These are phyloP conservation scores for Prunella fulvescens DNA, from an alignment of 2,113 vertebrate species.

Conservation along the genomic window DNA sequence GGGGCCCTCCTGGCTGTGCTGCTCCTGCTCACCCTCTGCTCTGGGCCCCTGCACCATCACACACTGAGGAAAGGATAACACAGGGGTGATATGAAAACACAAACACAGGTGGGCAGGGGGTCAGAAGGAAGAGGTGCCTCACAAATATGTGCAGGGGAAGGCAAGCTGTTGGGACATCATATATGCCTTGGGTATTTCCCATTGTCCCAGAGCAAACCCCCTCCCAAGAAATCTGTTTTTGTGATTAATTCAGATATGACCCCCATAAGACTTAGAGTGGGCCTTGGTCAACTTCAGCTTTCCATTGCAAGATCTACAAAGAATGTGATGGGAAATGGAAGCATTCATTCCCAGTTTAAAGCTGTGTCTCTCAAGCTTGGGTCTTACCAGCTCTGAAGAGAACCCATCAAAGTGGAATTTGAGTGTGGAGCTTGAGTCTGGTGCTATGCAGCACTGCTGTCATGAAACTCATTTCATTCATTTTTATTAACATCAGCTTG, in stretches of 20 bases:
- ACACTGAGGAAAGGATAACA: background rate
- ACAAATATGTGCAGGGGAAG: background rate
- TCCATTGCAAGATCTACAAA: background rate
- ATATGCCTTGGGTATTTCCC: background rate
- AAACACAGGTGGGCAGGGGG: background rate
- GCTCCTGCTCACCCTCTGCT: background rate
- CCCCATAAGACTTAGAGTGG: background rate
- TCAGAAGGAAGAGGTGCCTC: background rate
- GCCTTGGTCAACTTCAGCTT: background rate
- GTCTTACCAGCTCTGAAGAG: background rate
- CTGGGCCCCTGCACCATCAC: background rate
- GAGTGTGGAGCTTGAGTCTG: background rate
- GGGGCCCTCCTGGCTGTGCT: background rate
- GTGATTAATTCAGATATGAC: background rate
- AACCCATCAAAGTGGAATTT: background rate
- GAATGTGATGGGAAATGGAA: background rate
- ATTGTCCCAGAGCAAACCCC: background rate
- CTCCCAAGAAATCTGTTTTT: background rate
- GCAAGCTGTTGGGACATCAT: background rate
- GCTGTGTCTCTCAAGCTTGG: background rate
- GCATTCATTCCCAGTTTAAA: background rate
- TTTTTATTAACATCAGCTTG: background rate
- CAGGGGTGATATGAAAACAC: rapidly evolving
- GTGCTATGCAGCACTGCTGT: background rate
- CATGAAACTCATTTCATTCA: background rate